Conservation (phyloP, 2,888 invertebrate species). For the Pseudoips prasinana region DNA sequence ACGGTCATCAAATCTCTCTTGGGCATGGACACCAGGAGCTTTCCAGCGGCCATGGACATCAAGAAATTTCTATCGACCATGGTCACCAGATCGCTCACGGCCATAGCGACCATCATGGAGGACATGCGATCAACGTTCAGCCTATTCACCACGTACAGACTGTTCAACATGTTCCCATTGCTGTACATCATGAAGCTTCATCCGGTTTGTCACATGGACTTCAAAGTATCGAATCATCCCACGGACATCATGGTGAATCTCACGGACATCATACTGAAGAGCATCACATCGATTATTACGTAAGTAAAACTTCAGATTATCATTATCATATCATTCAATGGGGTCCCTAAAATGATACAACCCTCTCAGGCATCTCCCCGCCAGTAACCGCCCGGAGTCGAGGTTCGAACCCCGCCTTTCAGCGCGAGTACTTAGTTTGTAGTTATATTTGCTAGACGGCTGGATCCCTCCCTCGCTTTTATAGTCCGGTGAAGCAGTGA, state of each 20-base stretch:
- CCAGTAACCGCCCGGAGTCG: too few relatives aligned
- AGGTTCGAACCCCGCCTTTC: too few relatives aligned
- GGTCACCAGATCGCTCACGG: not conserved
- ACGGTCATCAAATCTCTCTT: not conserved
- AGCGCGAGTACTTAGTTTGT: too few relatives aligned
- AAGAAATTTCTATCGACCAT: not conserved
- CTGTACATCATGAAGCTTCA: slow-evolving; percentile 21
- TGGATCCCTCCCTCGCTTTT: too few relatives aligned
- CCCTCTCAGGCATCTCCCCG: too few relatives aligned
- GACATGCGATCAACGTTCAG: slow-evolving; percentile 24
- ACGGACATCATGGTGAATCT: slow-evolving; percentile 5
- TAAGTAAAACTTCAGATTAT: slow-evolving; percentile 40
- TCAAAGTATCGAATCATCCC: not conserved
- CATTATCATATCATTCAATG: too few relatives aligned
- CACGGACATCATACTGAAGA: slow-evolving; percentile 35
- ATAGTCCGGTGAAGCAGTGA: too few relatives aligned
- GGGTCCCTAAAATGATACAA: too few relatives aligned
- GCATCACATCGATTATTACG: slow-evolving; percentile 49
- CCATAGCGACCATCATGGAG: slow-evolving; percentile 4
- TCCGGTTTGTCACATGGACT: slow-evolving; percentile 8
- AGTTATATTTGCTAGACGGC: too few relatives aligned
- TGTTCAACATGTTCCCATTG: slow-evolving; percentile 24
- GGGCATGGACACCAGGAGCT: not conserved
- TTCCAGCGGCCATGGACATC: not conserved
- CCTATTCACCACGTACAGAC: slow-evolving; percentile 23